A percentile compares a stretch with the other conserved stretches of the same genome.
phyloP scores from a whole-genome alignment of 2,113 vertebrate genomes.

The Myiozetetes cayanensis region DNA sequence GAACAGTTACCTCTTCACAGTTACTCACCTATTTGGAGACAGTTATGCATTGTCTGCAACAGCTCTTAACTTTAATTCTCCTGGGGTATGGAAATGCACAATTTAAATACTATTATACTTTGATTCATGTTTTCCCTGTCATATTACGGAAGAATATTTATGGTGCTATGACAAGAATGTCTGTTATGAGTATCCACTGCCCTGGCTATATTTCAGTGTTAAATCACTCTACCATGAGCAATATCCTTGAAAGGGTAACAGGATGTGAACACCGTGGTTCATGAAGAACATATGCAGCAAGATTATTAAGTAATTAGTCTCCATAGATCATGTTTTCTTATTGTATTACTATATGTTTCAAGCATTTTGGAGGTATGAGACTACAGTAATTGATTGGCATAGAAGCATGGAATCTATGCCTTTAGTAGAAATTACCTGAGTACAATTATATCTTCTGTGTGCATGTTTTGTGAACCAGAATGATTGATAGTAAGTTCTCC shows the following conservation, averaged over 20 bases:
- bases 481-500: background rate
- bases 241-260: background rate
- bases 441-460: background rate
- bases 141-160: background rate
- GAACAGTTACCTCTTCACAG: background rate
- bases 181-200: background rate
- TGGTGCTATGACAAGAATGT: background rate
- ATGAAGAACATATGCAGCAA: background rate
- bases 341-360: background rate
- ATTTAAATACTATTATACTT: background rate
- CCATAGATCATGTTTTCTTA: background rate
- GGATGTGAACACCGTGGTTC: background rate
- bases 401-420: background rate
- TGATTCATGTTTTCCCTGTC: background rate
- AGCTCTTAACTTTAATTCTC: background rate
- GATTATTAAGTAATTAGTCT: slow-evolving; percentile 25
- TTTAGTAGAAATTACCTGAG: background rate
- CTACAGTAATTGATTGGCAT: background rate
- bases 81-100: background rate
- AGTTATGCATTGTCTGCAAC: background rate
- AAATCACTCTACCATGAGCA: slow-evolving; percentile 4
- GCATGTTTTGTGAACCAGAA: background rate
- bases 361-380: background rate
- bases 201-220: background rate
- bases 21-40: background rate